Percentiles rank a stretch among this genome's conserved stretches.
phyloP scores from a whole-genome alignment of 2,888 invertebrate species.

The Apodemia mormo region DNA sequence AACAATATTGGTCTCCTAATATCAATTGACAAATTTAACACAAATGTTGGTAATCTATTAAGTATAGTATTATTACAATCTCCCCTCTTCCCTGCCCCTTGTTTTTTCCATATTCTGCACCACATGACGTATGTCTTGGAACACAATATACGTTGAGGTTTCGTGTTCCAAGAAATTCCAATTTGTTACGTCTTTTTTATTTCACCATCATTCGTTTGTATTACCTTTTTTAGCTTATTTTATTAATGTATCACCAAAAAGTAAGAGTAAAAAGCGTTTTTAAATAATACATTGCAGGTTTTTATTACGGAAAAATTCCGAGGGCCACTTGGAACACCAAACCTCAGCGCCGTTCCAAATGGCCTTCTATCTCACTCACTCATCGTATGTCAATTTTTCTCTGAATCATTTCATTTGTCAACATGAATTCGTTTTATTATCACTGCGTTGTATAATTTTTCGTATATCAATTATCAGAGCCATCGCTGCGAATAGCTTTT shows the following conservation, averaged over 20 bases:
- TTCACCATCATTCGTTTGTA: not conserved
- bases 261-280: not conserved
- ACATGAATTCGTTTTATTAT: conserved; percentile 66
- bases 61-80: conserved; percentile 51
- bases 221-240: conserved; percentile 6
- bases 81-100: conserved; percentile 46
- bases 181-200: conserved; percentile 6
- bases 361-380: conserved; percentile 59
- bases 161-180: conserved; percentile 68
- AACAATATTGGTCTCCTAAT: not conserved
- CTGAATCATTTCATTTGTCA: conserved; percentile 60
- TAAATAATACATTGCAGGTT: conserved; percentile 22
- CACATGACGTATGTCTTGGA: conserved; percentile 50
- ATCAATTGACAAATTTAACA: conserved; percentile 26
- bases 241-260: not conserved
- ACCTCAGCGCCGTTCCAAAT: conserved; percentile 57
- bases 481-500: conserved; percentile 53
- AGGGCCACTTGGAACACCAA: conserved; percentile 67
- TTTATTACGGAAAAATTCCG: conserved; percentile 50
- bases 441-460: conserved; percentile 74
- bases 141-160: conserved; percentile 61
- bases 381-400: conserved; percentile 47
- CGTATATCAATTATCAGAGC: conserved; percentile 55
- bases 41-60: conserved; percentile 37
- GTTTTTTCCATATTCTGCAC: conserved; percentile 34